These are phyloP conservation scores for Spondyliosoma cantharus DNA, from an alignment of 2,797 vertebrate species.

Conservation along the genomic window DNA sequence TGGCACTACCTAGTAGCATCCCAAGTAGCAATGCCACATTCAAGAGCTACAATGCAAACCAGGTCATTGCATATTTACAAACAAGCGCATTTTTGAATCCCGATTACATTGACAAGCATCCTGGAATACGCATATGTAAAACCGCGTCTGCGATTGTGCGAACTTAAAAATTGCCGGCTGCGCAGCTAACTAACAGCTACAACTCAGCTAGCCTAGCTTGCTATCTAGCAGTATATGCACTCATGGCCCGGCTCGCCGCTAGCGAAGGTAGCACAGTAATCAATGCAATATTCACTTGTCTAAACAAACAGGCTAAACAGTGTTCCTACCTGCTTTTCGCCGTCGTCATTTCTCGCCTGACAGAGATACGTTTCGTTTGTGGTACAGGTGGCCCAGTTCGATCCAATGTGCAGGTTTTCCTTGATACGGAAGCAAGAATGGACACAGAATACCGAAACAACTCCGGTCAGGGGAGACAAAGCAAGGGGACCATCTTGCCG, in stretches of 20 bases:
- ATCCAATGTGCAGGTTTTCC: conserved; percentile 19
- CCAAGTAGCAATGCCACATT: conserved; percentile 30
- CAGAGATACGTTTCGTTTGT: conserved; percentile 27
- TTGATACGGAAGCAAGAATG: conserved; percentile 41
- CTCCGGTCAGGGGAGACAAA: conserved; percentile 85
- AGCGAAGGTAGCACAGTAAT: conserved; percentile 57
- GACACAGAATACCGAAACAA: conserved; percentile 62
- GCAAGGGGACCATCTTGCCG: conserved; percentile 89
- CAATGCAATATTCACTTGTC: conserved; percentile 60
- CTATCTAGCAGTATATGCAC: conserved; percentile 47
- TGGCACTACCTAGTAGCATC: conserved; percentile 38
- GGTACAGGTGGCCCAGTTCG: not conserved
- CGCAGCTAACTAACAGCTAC: conserved; percentile 61
- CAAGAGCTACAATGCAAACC: not conserved
- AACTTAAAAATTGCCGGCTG: conserved; percentile 69
- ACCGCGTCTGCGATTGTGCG: not conserved
- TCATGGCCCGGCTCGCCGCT: conserved; percentile 64
- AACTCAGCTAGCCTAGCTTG: conserved; percentile 53
- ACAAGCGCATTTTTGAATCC: not conserved
- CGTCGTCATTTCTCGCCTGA: conserved; percentile 84
- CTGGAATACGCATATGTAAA: accelerated
- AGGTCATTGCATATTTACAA: not conserved
- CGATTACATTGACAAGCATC: not conserved
- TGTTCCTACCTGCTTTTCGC: conserved; percentile 85
- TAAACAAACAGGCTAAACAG: conserved; percentile 61